Evolutionary conservation across 2,113 vertebrate species (phyloP), one percentile per base, ranked within the genome.

Genomic region (Syrmaticus mikado): DNA sequence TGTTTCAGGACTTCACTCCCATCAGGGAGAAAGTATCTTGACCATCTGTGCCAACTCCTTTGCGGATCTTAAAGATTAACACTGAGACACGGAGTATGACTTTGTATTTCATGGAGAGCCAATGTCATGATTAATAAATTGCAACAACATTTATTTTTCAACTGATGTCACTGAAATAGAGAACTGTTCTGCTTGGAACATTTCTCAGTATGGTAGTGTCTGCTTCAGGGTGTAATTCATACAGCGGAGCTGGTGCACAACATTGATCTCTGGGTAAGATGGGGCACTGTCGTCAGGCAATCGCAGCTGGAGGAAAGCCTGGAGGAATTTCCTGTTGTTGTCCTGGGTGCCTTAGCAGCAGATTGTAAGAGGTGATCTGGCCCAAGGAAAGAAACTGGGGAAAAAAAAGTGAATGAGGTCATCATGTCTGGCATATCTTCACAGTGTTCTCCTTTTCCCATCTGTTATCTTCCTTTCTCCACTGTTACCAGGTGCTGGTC

Each of bases 21-120:
- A 73, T 24, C 61, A 85, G 12, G 46, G 28, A 89, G 60, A 40
- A 46, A 41, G 21, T 71, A 64, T 77, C 72, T 71, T 0, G 0
- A 74, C 74, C 19, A 5, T 52, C 38, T 81, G 52, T 82, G 72
- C 81, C 75, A 90, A 83, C 40, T 81, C 53, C n/a, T 80, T 87
- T 74, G 55, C 71, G 72, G 45, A 87, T 89, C 20, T 48, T 81
- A 70, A 65, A 85, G 65, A 91, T 87, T 87, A 94, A 91, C 38
- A 78, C 28, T 22, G n/a, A 93, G 86, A 87, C 72, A 64, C 40
- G 85, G 78, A 84, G 81, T 79, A 75, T 28, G 32, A 85, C 30
- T 89, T 73, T 38, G 7, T 78, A 76, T 88, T 95, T 94, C 84
- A 92, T 0, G 0, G 61, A 53, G 32, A 93, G 66, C 25, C 74